Base-by-base conservation (phyloP, 1,140 invertebrate genomes). In the Pissodes strobi region DNA sequence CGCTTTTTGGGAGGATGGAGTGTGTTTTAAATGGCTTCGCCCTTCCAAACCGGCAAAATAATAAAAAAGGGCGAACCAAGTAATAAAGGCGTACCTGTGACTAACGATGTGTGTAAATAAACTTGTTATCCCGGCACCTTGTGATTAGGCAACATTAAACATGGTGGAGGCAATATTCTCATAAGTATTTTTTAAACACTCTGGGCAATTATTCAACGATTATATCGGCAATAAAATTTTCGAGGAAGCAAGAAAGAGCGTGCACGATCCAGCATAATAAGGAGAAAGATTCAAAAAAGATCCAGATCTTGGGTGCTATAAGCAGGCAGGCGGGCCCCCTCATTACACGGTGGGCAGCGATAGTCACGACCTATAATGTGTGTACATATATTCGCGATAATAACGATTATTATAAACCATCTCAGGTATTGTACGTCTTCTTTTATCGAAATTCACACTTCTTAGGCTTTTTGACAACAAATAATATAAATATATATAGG, bases 301-400 rank as follows among this genome's bases (percentile, higher is more conserved):
- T 61, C 59, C 52, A 57, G 59, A 61, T 65, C 69, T 53, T 63
- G 51, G 45, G 49, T 55, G 62, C 53, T 63, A 64, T 68, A 63
- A 62, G 59, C 64, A 64, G 66, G 53, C 64, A 59, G 70, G 67
- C 58, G 67, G 67, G 71, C 69, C 74, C n/a, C 73, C 74, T 77
- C 76, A 77, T 77, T 77, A 77, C 74, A 74, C 76, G 73, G 76
- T 77, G 74, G 76, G 76, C 71, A 74, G 74, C 66, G 71, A 74
- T 73, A 68, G 71, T 77, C 76, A 77, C 76, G 76, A 77, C 67
- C 67, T 65, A 69, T 76, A 76, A 77, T 74, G 74, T 77, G 74
- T 77, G 72, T 76, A 77, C 76, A 76, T 74, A 76, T 77, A 76
- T 74, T 71, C 55, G 62, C 69, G 76, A 76, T 77, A 77, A 77